Conservation (phyloP, 2,888 invertebrate species). For the Microchrysa polita region DNA sequence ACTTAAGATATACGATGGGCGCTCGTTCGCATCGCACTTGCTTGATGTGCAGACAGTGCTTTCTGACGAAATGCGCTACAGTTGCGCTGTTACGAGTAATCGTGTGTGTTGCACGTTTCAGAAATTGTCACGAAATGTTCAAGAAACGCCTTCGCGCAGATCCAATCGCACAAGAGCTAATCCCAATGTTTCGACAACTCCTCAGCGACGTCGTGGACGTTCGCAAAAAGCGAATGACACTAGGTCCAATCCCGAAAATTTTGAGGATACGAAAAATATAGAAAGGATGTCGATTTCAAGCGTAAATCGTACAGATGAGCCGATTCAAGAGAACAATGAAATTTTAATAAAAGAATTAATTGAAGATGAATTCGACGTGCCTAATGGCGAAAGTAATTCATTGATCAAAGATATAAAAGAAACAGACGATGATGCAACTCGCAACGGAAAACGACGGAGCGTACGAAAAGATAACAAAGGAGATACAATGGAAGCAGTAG, state of each 20-base stretch:
- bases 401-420: neutral
- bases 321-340: neutral
- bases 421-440: constrained; percentile 45
- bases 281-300: neutral
- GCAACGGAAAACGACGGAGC: constrained; percentile 59
- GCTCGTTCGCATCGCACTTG: neutral
- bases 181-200: constrained; percentile 9
- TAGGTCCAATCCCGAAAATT: neutral
- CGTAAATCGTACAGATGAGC: neutral
- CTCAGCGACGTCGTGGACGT: constrained; percentile 53
- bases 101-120: constrained; percentile 15
- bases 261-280: constrained; percentile 8
- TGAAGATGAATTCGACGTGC: neutral
- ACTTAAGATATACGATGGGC: neutral
- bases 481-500: constrained; percentile 54
- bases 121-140: constrained; percentile 54
- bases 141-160: constrained; percentile 54
- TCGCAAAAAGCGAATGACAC: constrained; percentile 52
- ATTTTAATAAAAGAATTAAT: neutral
- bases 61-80: neutral
- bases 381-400: neutral
- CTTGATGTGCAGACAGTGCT: neutral
- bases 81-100: constrained; percentile 13
- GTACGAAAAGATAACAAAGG: constrained; percentile 60
- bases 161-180: constrained; percentile 55